A percentile compares a stretch with the other conserved stretches of the same genome.
Evolutionary conservation across 2,888 invertebrate species (phyloP).

Genomic region (Andrena haemorrhoa): DNA sequence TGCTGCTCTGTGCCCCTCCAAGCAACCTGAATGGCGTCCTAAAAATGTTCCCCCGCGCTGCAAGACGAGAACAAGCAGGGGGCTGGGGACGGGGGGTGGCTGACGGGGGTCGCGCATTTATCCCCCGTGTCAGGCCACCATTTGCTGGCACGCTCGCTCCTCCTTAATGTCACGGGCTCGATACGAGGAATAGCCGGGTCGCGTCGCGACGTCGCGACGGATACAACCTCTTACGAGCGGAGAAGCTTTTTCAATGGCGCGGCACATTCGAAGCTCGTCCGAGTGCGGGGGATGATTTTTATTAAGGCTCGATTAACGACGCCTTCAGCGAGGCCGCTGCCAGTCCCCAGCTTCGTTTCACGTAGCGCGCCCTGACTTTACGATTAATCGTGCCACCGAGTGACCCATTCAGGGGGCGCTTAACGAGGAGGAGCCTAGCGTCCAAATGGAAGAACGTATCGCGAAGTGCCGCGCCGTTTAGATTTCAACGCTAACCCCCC

Average conservation of each 20-base stretch:
- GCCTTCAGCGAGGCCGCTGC: not conserved
- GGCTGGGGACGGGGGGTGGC: not conserved
- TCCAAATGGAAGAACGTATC: no score
- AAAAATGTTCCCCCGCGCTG: slow-evolving; percentile 69
- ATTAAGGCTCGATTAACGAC: slow-evolving; percentile 51
- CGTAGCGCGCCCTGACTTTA: no score
- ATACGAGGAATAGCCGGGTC: slow-evolving; percentile 44
- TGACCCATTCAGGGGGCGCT: no score
- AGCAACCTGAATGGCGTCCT: slow-evolving; percentile 69
- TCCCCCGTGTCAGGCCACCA: slow-evolving; percentile 63
- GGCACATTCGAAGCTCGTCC: not conserved
- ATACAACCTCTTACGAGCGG: slow-evolving; percentile 10
- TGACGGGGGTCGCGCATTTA: slow-evolving; percentile 40
- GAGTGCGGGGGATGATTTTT: slow-evolving; percentile 35
- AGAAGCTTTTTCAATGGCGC: slow-evolving; percentile 2
- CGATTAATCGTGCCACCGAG: no score
- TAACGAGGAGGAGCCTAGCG: no score
- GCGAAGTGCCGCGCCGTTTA: no score
- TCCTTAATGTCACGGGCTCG: slow-evolving; percentile 75
- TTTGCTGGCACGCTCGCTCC: slow-evolving; percentile 62
- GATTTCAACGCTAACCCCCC: no score
- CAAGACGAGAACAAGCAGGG: slow-evolving; percentile 45
- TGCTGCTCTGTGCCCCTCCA: slow-evolving; percentile 69
- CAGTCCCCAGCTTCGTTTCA: slow-evolving; percentile 5
- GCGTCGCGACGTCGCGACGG: slow-evolving; percentile 41